Evolutionary conservation across 2,797 vertebrate genomes (phyloP).

Genomic region (Anolis apletophallus): DNA sequence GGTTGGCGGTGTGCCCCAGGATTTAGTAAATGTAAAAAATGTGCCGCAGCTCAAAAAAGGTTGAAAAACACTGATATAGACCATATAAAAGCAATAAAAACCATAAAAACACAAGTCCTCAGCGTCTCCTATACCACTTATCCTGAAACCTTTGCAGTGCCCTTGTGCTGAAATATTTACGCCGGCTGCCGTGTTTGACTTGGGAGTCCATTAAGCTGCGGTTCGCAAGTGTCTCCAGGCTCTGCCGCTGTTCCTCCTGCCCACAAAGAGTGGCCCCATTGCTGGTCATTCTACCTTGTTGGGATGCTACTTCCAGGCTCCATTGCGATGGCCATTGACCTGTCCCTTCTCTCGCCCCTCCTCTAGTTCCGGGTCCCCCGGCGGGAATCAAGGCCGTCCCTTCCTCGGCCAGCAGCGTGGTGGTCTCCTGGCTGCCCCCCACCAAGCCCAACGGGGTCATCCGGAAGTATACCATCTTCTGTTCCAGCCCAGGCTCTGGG

Average conservation of each 20-base stretch:
- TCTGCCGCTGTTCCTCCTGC: neutral
- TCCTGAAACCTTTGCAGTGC: neutral
- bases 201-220: slow-evolving; percentile 56
- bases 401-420: slow-evolving; percentile 93
- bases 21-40: no score
- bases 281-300: no score
- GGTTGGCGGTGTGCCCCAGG: no score
- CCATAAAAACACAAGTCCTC: no score
- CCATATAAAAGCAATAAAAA: no score
- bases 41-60: no score
- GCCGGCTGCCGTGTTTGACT: slow-evolving; percentile 64
- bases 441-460: slow-evolving; percentile 97
- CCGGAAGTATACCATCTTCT: slow-evolving; percentile 99
- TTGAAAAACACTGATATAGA: no score
- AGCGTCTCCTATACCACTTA: no score
- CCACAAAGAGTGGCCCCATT: neutral
- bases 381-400: slow-evolving; percentile 98
- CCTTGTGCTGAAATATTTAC: slow-evolving; percentile 65
- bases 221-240: neutral
- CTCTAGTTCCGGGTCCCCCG: slow-evolving; percentile 93
- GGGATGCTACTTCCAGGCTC: no score
- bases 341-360: neutral
- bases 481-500: slow-evolving; percentile 94
- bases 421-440: slow-evolving; percentile 96
- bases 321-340: no score